Conservation (phyloP, 1,140 invertebrate genomes). For the Drosophila paulistorum region DNA sequence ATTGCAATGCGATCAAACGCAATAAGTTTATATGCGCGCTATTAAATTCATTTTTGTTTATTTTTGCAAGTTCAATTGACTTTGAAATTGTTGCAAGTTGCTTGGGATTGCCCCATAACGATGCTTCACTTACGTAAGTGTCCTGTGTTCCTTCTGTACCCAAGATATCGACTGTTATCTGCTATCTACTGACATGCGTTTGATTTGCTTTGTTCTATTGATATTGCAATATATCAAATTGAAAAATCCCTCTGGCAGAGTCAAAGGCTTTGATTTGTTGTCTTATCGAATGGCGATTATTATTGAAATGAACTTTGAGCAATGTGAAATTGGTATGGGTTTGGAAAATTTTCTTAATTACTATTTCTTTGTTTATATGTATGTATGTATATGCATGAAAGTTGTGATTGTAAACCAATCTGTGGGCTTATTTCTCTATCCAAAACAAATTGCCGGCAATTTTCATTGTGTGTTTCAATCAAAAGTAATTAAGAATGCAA, state of each 20-base stretch:
- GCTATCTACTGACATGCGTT: constrained; percentile 27
- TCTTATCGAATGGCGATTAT: constrained; percentile 7
- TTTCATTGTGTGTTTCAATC: constrained; percentile 61
- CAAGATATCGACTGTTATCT: constrained; percentile 23
- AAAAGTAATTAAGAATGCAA: constrained; percentile 47
- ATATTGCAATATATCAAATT: constrained; percentile 18
- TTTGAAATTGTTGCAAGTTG: constrained; percentile 63
- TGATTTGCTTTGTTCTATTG: constrained; percentile 41
- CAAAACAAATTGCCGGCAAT: constrained; percentile 25
- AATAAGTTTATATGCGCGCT: constrained; percentile 34
- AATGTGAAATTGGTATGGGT: constrained; percentile 9
- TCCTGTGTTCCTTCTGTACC: constrained; percentile 13
- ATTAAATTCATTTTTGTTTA: constrained; percentile 49
- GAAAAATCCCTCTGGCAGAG: constrained; percentile 8
- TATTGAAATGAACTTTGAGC: constrained; percentile 12
- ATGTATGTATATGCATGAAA: not conserved
- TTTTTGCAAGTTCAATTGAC: constrained; percentile 71
- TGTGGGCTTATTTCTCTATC: constrained; percentile 27
- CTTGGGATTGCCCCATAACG: constrained; percentile 43
- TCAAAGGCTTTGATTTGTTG: constrained; percentile 9
- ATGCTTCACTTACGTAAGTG: constrained; percentile 43
- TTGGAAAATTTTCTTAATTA: constrained; percentile 4
- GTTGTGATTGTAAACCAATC: not conserved
- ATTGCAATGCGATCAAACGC: constrained; percentile 45
- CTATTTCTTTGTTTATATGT: too few species aligned